A percentile compares a stretch with the other conserved stretches of the same genome.
Conservation (phyloP, 2,797 vertebrate genomes). For the Psittacula derbiana region DNA sequence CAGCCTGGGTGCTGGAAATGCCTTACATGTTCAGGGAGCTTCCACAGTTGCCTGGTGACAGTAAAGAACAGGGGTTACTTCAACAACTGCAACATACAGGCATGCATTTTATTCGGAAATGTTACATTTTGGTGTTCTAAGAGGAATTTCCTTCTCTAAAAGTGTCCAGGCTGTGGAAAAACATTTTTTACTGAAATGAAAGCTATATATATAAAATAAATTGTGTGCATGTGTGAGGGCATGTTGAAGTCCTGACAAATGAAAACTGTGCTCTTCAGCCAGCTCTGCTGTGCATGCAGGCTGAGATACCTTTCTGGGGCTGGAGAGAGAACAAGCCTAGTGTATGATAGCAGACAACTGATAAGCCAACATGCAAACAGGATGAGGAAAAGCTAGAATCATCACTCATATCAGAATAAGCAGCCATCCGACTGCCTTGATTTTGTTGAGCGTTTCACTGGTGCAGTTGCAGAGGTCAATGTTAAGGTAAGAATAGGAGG, state of each 20-base stretch:
- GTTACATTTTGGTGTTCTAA: neutral
- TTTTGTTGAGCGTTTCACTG: neutral
- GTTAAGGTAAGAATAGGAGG: neutral
- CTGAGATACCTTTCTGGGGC: neutral
- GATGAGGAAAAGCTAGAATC: neutral
- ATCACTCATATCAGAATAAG: neutral
- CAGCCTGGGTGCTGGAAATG: neutral
- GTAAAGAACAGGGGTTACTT: neutral
- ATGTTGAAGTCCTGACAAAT: neutral
- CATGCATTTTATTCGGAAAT: neutral
- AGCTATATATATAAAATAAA: neutral
- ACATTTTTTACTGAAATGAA: neutral
- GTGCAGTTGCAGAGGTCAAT: neutral
- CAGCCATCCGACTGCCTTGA: neutral
- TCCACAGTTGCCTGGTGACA: neutral
- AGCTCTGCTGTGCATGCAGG: neutral
- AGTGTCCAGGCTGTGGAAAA: neutral
- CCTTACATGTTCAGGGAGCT: neutral
- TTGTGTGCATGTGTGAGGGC: accelerated
- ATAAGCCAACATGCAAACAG: neutral
- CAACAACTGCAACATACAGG: neutral
- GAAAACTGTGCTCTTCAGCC: neutral
- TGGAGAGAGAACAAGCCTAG: neutral
- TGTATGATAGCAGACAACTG: neutral
- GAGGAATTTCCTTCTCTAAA: neutral